phyloP scores from a whole-genome alignment of 1,140 invertebrate genomes.

The Adoxophyes honmai region DNA sequence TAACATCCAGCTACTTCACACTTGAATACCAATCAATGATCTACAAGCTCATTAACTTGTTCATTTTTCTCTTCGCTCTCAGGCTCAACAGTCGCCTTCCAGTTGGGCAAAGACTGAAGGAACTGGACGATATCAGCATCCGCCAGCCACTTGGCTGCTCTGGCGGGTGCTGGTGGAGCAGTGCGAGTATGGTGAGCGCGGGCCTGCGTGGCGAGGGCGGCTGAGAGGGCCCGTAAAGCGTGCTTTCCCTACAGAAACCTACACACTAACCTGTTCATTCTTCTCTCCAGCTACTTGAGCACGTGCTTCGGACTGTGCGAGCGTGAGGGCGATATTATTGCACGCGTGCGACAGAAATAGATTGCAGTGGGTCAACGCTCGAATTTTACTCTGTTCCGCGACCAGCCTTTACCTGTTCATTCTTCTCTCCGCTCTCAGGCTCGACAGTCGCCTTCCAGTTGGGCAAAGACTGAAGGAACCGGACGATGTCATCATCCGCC shows the following conservation, averaged over 20 bases:
- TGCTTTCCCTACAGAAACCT: too few species aligned
- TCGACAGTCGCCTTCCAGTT: slow-evolving; percentile 53
- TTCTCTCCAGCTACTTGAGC: too few species aligned
- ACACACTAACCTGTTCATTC: too few species aligned
- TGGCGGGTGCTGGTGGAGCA: slow-evolving; percentile 85
- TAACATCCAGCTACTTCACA: too few species aligned
- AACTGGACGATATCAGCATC: slow-evolving; percentile 96
- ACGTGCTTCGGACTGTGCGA: too few species aligned
- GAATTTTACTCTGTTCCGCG: too few species aligned
- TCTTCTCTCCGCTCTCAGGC: slow-evolving; percentile 25
- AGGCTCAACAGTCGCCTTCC: slow-evolving; percentile 44
- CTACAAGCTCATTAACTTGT: slow-evolving; percentile 20
- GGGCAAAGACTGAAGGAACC: slow-evolving; percentile 86
- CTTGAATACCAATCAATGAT: too few species aligned
- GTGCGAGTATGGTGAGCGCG: slow-evolving; percentile 84
- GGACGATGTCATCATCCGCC: slow-evolving; percentile 95
- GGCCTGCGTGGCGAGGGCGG: slow-evolving; percentile 46
- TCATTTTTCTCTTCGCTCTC: slow-evolving; percentile 24
- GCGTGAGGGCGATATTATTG: too few species aligned
- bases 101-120: slow-evolving; percentile 81
- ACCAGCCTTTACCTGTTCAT: slow-evolving; percentile 18
- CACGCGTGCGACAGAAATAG: too few species aligned
- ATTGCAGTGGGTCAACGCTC: too few species aligned
- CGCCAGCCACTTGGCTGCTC: slow-evolving; percentile 94
- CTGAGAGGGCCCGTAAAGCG: too few species aligned